These are phyloP conservation scores for Emesis furor DNA, from an alignment of 2,888 invertebrate species.

Conservation along the genomic window DNA sequence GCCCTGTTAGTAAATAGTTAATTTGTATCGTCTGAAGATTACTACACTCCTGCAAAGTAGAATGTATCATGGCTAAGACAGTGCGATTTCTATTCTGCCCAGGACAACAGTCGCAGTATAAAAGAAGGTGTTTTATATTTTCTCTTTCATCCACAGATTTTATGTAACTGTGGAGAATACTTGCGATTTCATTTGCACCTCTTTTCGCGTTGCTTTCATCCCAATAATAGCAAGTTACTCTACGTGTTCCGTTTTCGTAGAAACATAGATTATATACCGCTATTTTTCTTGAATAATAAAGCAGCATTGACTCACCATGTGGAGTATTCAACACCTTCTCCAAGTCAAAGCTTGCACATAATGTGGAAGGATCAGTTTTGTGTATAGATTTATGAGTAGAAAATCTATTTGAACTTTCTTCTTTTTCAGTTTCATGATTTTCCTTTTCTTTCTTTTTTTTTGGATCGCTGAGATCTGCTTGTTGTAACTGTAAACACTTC, in stretches of 20 bases:
- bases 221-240: constrained; percentile 40
- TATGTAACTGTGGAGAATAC: constrained; percentile 32
- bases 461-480: no score
- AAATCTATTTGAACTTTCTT: no score
- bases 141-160: constrained; percentile 28
- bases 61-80: constrained; percentile 37
- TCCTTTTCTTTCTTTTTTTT: no score
- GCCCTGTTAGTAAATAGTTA: constrained; percentile 75
- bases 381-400: constrained; percentile 16
- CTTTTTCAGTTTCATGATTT: no score
- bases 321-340: constrained; percentile 37
- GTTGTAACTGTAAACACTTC: no score
- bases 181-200: constrained; percentile 46
- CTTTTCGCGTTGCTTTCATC: constrained; percentile 40
- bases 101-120: constrained; percentile 41
- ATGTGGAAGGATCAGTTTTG: constrained; percentile 2
- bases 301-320: constrained; percentile 25
- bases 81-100: constrained; percentile 39
- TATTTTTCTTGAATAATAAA: no score
- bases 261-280: constrained; percentile 21
- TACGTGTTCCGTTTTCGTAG: constrained; percentile 40
- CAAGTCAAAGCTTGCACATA: constrained; percentile 25
- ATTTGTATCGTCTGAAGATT: constrained; percentile 71
- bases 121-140: constrained; percentile 25
- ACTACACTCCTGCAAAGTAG: constrained; percentile 63